Evolutionary conservation across 2,888 invertebrate species (phyloP).

Genomic region (Griposia aprilina): DNA sequence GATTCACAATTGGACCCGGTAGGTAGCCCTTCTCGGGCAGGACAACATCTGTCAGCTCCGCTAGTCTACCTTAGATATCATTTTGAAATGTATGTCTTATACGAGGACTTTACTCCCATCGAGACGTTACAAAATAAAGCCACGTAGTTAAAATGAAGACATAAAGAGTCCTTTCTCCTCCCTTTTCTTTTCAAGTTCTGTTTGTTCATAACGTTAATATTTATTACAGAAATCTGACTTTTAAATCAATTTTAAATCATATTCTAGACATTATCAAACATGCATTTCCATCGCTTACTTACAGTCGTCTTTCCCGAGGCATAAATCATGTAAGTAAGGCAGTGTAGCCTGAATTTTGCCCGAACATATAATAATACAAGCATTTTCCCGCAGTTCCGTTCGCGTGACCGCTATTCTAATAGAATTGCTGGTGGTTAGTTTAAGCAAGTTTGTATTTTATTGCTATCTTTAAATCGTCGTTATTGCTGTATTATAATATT

Average conservation of each 20-base stretch:
- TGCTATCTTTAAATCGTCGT: slow-evolving; percentile 38
- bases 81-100: neutral
- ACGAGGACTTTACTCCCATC: neutral
- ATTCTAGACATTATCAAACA: slow-evolving; percentile 30
- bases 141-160: neutral
- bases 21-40: neutral
- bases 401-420: slow-evolving; percentile 57
- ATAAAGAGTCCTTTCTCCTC: neutral
- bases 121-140: too few species aligned
- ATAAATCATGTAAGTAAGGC: slow-evolving; percentile 60
- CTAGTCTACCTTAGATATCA: neutral
- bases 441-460: slow-evolving; percentile 54
- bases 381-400: slow-evolving; percentile 66
- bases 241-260: slow-evolving; percentile 46
- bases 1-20: neutral
- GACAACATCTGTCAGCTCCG: neutral
- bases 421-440: slow-evolving; percentile 55
- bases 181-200: neutral
- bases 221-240: slow-evolving; percentile 42
- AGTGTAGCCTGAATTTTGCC: slow-evolving; percentile 55
- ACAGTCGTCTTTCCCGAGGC: slow-evolving; percentile 25
- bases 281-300: slow-evolving; percentile 53
- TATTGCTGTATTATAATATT: slow-evolving; percentile 34
- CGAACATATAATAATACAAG: slow-evolving; percentile 62
- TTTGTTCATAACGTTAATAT: slow-evolving; percentile 20